Evolutionary conservation across 1,140 invertebrate species (phyloP), one percentile per base, ranked within the genome.

Genomic region (Harlomillsia oculata): DNA sequence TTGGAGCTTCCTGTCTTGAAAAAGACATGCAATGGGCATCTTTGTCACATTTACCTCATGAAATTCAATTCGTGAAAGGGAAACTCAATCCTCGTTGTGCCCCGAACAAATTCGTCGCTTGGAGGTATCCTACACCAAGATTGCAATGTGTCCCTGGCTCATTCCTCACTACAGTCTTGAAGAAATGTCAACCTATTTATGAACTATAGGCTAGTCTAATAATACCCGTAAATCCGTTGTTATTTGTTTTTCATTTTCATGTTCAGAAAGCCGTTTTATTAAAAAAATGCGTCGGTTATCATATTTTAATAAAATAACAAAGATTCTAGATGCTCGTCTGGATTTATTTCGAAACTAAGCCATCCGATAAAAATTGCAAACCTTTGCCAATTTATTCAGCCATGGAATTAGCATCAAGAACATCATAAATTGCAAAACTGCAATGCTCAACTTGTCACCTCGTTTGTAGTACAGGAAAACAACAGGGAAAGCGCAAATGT

Each of bases 31-130:
- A 58, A 36, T 58, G 56, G 56, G 39, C 37, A 9, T 58, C 56
- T 2, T 30, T 58, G 9, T 37, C 56, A 0, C 49, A 58, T 46
- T 20, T 58, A 28, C 40, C 56, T 11, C 32, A 37, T 14, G 49
- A 58, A 36, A 40, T 58, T 16, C 49, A 50, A 26, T 58, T 58
- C 39, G 50, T 58, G 6, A 58, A 58, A 39, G 56, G 56, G n/a
- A 50, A 43, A 16, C 21, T 45, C 6, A 46, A 58, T 23, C 21
- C 56, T 18, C 39, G 56, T n/a, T 58, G 56, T 45, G 56, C 48
- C 18, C 56, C 56, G 0, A 41, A 36, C 14, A 52, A 45, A 20
- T 58, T 50, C 21, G 41, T 43, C 3, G 28, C 30, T 29, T 58
- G 56, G 56, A 36, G 56, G 20, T 53, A 52, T 32, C 56, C 56